These are phyloP conservation scores for Polypedilum pembai DNA, from an alignment of 1,140 invertebrate genomes.

Conservation along the genomic window DNA sequence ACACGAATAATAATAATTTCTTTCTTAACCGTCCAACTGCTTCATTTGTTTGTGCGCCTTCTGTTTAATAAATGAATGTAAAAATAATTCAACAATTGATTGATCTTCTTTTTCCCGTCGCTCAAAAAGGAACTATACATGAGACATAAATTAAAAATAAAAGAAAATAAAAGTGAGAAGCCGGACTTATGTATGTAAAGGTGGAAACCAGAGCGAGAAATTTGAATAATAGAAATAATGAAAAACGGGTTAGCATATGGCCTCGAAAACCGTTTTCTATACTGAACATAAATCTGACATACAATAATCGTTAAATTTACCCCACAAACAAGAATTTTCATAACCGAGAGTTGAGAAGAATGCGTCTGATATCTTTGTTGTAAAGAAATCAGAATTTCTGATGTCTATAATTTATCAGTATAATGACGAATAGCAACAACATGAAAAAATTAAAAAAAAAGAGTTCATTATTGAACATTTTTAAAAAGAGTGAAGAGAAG, in stretches of 20 bases:
- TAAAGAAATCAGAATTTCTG: slow-evolving; percentile 20
- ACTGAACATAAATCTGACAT: neutral
- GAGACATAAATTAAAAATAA: neutral
- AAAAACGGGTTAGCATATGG: slow-evolving; percentile 24
- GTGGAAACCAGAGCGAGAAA: slow-evolving; percentile 9
- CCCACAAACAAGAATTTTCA: slow-evolving; percentile 17
- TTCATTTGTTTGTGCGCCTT: neutral
- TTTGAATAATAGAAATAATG: neutral
- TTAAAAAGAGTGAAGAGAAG: neutral
- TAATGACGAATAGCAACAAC: neutral
- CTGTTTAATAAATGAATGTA: slow-evolving; percentile 8
- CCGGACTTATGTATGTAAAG: slow-evolving; percentile 10
- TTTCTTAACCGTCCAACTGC: neutral
- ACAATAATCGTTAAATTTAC: slow-evolving; percentile 5
- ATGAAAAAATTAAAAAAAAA: neutral
- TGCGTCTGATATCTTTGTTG: neutral
- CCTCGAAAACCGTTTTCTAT: neutral
- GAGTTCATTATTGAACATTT: neutral
- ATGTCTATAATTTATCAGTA: neutral
- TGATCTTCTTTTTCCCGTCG: neutral
- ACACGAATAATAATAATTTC: neutral
- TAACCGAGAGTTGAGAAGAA: neutral
- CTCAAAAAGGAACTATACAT: neutral
- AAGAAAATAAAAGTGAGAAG: neutral
- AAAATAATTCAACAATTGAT: neutral